These are phyloP conservation scores for Auanema freiburgensis DNA, from an alignment of 2,888 invertebrate genomes.

Conservation along the genomic window DNA sequence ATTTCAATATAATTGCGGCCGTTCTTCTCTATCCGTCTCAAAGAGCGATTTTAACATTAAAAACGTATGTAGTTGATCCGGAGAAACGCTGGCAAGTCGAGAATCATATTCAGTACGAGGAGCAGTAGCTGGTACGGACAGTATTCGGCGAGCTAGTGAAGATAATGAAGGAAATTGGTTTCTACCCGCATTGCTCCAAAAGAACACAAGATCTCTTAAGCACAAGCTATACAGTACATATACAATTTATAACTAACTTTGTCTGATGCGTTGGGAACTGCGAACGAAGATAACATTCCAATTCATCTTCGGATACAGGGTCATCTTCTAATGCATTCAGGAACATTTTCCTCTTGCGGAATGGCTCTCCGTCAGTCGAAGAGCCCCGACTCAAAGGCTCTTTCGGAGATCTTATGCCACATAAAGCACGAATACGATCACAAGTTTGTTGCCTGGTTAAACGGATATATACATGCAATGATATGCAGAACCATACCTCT, in stretches of 20 bases:
- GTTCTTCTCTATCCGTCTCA: slow-evolving; percentile 32
- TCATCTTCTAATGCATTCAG: slow-evolving; percentile 53
- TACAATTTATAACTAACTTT: slow-evolving; percentile 24
- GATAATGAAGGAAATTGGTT: slow-evolving; percentile 49
- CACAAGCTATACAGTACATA: background rate
- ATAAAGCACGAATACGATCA: slow-evolving; percentile 30
- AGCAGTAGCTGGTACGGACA: slow-evolving; percentile 38
- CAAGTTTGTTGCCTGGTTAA: slow-evolving; percentile 19
- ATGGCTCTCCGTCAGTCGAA: slow-evolving; percentile 41
- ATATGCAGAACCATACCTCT: slow-evolving; percentile 24
- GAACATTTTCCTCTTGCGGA: slow-evolving; percentile 54
- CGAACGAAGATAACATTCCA: slow-evolving; percentile 45
- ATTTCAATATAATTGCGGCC: too few species aligned
- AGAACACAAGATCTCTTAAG: slow-evolving; percentile 51
- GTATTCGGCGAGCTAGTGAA: slow-evolving; percentile 45
- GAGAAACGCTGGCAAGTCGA: slow-evolving; percentile 30
- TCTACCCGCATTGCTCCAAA: slow-evolving; percentile 54
- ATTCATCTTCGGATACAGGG: slow-evolving; percentile 51
- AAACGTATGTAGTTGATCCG: slow-evolving; percentile 40
- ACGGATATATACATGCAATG: background rate
- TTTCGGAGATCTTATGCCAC: slow-evolving; percentile 34
- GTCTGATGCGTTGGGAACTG: slow-evolving; percentile 35
- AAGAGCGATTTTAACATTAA: slow-evolving; percentile 43
- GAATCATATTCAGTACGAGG: slow-evolving; percentile 30
- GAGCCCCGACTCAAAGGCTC: slow-evolving; percentile 39